Evolutionary conservation across 2,797 vertebrate species (phyloP).

Genomic region (Tauraco hartlaubi): DNA sequence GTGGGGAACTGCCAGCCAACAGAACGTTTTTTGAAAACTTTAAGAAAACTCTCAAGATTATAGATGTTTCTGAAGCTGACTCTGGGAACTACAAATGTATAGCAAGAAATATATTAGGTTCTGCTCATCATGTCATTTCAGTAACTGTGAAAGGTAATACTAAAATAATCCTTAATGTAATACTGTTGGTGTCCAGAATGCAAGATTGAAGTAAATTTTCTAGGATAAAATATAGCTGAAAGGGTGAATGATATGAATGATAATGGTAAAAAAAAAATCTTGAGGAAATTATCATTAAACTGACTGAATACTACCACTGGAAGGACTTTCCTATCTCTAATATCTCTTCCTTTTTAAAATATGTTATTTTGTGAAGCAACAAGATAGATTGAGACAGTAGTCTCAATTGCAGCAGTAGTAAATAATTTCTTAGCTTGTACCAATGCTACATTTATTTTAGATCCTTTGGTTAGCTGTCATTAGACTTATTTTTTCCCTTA

Average conservation of each 20-base stretch:
- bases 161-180: neutral
- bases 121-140: slow-evolving; percentile 86
- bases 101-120: slow-evolving; percentile 88
- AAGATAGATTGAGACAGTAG: neutral
- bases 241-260: neutral
- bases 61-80: slow-evolving; percentile 90
- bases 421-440: neutral
- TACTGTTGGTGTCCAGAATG: neutral
- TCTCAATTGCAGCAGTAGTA: neutral
- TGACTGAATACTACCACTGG: neutral
- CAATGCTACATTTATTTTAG: neutral
- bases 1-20: slow-evolving; percentile 86
- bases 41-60: slow-evolving; percentile 92
- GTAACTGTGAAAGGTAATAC: slow-evolving; percentile 93
- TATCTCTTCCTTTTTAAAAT: neutral
- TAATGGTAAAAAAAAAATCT: neutral
- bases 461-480: neutral
- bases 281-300: neutral
- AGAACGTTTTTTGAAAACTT: slow-evolving; percentile 88
- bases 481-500: neutral
- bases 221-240: neutral
- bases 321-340: neutral
- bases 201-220: neutral
- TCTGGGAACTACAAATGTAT: slow-evolving; percentile 93
- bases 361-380: neutral